Evolutionary conservation across 2,113 vertebrate genomes (phyloP).

Genomic region (Boulengeromyrus knoepffleri): DNA sequence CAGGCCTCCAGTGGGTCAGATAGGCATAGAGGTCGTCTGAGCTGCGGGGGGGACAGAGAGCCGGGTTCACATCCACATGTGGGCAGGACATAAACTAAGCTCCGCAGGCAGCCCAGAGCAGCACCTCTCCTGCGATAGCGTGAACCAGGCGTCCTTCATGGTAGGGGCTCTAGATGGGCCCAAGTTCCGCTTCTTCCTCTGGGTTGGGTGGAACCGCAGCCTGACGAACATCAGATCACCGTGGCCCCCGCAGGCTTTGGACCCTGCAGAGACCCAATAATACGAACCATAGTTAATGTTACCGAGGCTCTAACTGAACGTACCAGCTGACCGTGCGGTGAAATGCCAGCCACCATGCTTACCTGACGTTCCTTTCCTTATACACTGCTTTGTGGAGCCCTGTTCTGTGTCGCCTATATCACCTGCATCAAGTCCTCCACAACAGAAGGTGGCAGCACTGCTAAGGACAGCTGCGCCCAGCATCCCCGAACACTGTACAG

Average conservation of each 20-base stretch:
- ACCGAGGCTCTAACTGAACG: neutral
- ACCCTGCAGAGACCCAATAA: conserved; percentile 28
- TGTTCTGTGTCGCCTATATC: conserved; percentile 16
- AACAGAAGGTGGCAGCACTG: conserved; percentile 58
- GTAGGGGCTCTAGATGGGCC: conserved; percentile 31
- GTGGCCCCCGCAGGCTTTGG: conserved; percentile 20
- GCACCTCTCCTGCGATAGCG: conserved; percentile 62
- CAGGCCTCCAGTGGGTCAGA: conserved; percentile 45
- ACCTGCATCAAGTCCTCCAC: conserved; percentile 43
- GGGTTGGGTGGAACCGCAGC: conserved; percentile 51
- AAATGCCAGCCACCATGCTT: neutral
- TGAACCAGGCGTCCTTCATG: conserved; percentile 57
- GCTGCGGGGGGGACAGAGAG: conserved; percentile 33
- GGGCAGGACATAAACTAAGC: neutral
- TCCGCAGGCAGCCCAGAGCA: neutral
- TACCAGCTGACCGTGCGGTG: neutral
- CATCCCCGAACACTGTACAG: conserved; percentile 31
- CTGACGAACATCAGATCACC: conserved; percentile 61
- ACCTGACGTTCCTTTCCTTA: conserved; percentile 41
- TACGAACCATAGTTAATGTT: neutral
- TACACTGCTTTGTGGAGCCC: conserved; percentile 10
- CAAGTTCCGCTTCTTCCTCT: conserved; percentile 44
- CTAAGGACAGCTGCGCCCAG: conserved; percentile 43
- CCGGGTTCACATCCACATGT: neutral
- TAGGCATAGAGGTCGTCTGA: conserved; percentile 58